Conservation (phyloP, 1,140 invertebrate genomes). For the Eueides isabella region DNA sequence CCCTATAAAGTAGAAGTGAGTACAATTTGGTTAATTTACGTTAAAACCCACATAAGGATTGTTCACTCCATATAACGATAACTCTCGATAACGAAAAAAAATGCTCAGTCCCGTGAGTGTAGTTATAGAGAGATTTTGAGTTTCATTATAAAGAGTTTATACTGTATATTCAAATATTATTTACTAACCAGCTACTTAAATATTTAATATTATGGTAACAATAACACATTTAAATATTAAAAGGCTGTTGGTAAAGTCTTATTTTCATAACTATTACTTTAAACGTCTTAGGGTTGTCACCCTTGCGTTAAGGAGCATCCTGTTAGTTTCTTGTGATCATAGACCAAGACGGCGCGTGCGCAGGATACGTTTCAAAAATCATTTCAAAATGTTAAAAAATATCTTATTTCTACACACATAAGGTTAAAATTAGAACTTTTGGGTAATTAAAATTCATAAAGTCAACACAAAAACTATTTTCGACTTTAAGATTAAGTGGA, state of each 20-base stretch:
- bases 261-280: conserved; percentile 14
- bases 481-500: not conserved
- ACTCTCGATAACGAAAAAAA: too few species aligned
- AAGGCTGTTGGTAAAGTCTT: not conserved
- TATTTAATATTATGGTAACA: not conserved
- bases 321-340: conserved; percentile 57
- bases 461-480: not conserved
- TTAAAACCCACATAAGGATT: too few species aligned
- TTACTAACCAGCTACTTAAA: too few species aligned
- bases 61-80: too few species aligned
- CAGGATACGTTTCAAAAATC: not conserved
- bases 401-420: conserved; percentile 3
- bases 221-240: not conserved
- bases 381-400: not conserved
- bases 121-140: too few species aligned
- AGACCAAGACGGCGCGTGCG: conserved; percentile 61
- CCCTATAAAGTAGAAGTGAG: too few species aligned
- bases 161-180: too few species aligned
- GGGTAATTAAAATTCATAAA: not conserved
- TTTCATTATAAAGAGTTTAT: too few species aligned
- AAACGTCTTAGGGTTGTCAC: conserved; percentile 68
- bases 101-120: too few species aligned
- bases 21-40: too few species aligned
- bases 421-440: conserved; percentile 24
- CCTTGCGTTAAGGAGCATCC: conserved; percentile 63